Evolutionary conservation across 2,888 invertebrate species (phyloP), one percentile per base, ranked within the genome.

Genomic region (Barypeithes pellucidus): DNA sequence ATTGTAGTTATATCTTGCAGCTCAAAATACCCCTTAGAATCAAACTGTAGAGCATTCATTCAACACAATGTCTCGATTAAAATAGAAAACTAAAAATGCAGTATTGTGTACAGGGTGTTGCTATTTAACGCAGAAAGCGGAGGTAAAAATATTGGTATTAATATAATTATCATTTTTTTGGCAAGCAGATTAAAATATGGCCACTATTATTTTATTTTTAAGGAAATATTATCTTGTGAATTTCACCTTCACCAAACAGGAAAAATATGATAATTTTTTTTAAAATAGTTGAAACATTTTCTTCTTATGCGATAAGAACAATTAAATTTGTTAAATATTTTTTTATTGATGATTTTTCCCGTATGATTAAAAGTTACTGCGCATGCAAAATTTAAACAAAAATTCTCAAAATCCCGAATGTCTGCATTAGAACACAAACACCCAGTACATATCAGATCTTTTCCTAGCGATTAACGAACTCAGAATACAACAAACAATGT

Each of bases 11-110:
- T 52, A 9, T 60, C 14, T 60, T 20, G 24, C 41, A 43, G 7
- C 45, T 24, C 16, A 45, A 61, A 43, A 60, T 24, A 18, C 16
- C 7, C 39, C 60, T 22, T 29, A 29, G 16, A 24, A 43, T 43
- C 29, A 43, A 16, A 61, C 33, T 16, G 5, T 57, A 57, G 16
- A 57, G 33, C 33, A 33, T 36, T 57, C 24, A 45, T 24, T 16
- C 29, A 29, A 61, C 61, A 61, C 61, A 47, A 36, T 50, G 63
- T 50, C 33, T 63, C 4, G 50, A 63, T 50, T 33, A 63, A 63
- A 63, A 20, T 33, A 63, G 62, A 45, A 29, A 62, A 62, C 45
- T 62, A 63, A 63, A 57, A 63, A 63, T 50, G 63, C 63, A 50
- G 16, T 11, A 20, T 18, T 18, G 50, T 61, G 41, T 61, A 61